Evolutionary conservation across 2,113 vertebrate genomes (phyloP).

Genomic region (Oceanites oceanicus): DNA sequence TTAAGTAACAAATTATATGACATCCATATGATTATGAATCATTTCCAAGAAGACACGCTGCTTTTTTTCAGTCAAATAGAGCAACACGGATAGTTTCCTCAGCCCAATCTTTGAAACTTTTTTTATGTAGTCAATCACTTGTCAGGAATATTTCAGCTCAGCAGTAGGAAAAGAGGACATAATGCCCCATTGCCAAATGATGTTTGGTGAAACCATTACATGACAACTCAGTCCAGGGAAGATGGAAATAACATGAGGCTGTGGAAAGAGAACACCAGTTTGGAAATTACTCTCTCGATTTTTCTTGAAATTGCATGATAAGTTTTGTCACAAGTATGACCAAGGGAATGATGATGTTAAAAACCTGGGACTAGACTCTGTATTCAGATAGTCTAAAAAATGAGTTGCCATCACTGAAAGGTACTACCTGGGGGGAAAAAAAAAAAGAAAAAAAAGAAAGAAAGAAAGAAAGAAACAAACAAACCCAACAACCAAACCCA

Average conservation of each 20-base stretch:
- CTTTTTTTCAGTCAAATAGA: not conserved
- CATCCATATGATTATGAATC: not conserved
- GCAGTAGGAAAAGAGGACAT: not conserved
- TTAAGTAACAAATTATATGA: not conserved
- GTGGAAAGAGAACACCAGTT: not conserved
- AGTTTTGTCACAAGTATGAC: not conserved
- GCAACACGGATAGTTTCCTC: not conserved
- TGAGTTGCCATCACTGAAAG: not conserved
- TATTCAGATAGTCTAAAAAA: not conserved
- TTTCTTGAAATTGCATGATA: not conserved
- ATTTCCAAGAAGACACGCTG: not conserved
- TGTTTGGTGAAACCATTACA: not conserved
- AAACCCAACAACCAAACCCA: not conserved
- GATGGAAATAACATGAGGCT: not conserved
- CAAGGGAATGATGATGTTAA: not conserved
- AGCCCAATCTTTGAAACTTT: not conserved
- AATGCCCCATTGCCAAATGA: not conserved
- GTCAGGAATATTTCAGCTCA: not conserved
- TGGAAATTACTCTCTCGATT: not conserved
- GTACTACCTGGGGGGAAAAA: not conserved
- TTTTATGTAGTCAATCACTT: not conserved
- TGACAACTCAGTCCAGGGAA: not conserved
- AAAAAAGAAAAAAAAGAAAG: accelerated
- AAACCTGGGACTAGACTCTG: not conserved
- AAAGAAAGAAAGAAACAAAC: too few species aligned